Conservation (phyloP, 2,797 vertebrate genomes). For the Salarias fasciatus region DNA sequence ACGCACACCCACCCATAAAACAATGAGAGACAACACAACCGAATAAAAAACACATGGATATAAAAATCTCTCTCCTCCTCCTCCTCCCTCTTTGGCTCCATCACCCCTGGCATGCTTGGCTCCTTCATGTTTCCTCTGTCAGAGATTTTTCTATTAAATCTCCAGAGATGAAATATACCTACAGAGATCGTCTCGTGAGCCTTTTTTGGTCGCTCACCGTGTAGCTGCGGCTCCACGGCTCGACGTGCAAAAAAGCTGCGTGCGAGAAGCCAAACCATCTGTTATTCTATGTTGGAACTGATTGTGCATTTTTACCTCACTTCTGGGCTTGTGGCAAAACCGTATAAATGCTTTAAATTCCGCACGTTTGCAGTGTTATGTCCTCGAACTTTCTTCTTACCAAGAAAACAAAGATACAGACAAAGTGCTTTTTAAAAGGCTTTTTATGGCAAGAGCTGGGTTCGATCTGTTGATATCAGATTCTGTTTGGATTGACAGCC, state of each 20-base stretch:
- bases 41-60: constrained; percentile 41
- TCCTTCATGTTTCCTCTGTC: constrained; percentile 26
- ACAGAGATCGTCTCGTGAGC: constrained; percentile 59
- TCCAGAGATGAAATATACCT: constrained; percentile 53
- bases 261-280: neutral
- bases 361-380: neutral
- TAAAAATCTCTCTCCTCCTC: constrained; percentile 1
- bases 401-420: no score
- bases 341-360: neutral
- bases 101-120: constrained; percentile 12
- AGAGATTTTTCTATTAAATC: constrained; percentile 40
- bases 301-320: neutral
- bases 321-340: neutral
- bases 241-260: no score
- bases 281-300: neutral
- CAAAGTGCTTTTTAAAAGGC: no score
- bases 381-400: neutral
- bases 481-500: neutral
- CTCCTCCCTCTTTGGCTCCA: constrained; percentile 29
- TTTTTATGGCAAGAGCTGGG: neutral
- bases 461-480: neutral
- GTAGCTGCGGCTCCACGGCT: neutral
- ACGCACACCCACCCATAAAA: constrained; percentile 28
- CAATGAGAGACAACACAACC: constrained; percentile 3
- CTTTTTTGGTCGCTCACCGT: constrained; percentile 15